Evolutionary conservation across 2,113 vertebrate species (phyloP), one percentile per base, ranked within the genome.

Genomic region (Ia io): DNA sequence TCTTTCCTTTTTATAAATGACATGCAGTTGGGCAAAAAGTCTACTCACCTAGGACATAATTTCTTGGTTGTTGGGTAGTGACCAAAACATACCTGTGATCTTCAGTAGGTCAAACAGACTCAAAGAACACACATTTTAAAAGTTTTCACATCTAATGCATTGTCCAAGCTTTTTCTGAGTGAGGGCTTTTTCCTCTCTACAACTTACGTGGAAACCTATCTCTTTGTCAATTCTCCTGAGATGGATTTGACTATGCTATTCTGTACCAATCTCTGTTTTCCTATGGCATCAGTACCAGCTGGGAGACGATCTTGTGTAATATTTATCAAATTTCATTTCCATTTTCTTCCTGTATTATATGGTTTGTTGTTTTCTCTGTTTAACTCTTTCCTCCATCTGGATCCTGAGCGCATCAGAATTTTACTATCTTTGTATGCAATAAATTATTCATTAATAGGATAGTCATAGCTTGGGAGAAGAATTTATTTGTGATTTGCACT

Each of bases 381-480:
- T 97, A 97, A 97, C 97, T 97, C 96, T 97, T 97, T 97, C 95
- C 96, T 97, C 95, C 96, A 95, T 96, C 96, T 97, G 95, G 97
- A 97, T 97, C 92, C 82, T 82, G 90, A 90, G 49, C 77, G 87
- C 93, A 9, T 97, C 98, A 97, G 97, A 96, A 95, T 94, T 94
- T 97, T 97, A 97, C 61, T 97, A 96, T 97, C 95, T 70, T 95
- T 70, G 92, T 95, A 85, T 85, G 95, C 53, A 97, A 98, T 98
- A 98, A 98, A 98, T 97, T 98, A 96, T 90, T 96, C 98, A 98
- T 98, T 98, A 98, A 98, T 98, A 96, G 77, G 92, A 96, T 97
- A 89, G 97, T 97, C 98, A 97, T 97, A 90, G 91, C 90, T 90
- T 95, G 88, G 88, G 93, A 98, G 90, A 91, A 97, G 93, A 97